A percentile compares a stretch with the other conserved stretches of the same genome.
Conservation (phyloP, 2,113 vertebrate genomes). For the Salminus brasiliensis region DNA sequence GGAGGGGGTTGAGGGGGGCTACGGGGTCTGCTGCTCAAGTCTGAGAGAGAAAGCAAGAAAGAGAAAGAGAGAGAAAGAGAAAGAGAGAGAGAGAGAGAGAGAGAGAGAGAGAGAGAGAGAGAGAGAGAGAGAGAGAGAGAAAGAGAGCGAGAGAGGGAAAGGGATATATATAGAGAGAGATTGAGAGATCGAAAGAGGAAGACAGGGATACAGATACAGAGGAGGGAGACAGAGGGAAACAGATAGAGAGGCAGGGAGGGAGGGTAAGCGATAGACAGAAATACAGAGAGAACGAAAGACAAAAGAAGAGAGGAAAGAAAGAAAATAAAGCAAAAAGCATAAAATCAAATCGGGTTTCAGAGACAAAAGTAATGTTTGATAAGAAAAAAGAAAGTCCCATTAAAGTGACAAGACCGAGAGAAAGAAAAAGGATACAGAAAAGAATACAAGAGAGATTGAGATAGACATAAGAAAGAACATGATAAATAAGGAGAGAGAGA, state of each 20-base stretch:
- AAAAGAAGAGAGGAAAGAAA: neutral
- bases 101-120: neutral
- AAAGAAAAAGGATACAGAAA: neutral
- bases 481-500: conserved; percentile 42
- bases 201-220: neutral
- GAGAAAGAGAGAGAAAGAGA: conserved; percentile 19
- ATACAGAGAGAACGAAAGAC: neutral
- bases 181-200: neutral
- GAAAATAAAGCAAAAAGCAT: neutral
- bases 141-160: neutral
- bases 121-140: neutral
- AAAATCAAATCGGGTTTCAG: neutral
- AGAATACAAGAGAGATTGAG: conserved; percentile 45
- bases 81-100: conserved; percentile 21
- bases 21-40: conserved; percentile 82
- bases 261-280: too few relatives aligned
- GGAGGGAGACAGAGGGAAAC: too few relatives aligned
- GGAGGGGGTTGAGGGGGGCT: conserved; percentile 74
- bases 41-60: conserved; percentile 55
- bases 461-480: neutral
- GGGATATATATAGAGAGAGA: neutral
- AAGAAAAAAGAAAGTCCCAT: neutral
- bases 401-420: neutral
- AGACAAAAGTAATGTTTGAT: neutral
- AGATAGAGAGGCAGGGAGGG: too few relatives aligned